These are phyloP conservation scores for Dromas ardeola DNA, from an alignment of 2,113 vertebrate genomes.

Conservation along the genomic window DNA sequence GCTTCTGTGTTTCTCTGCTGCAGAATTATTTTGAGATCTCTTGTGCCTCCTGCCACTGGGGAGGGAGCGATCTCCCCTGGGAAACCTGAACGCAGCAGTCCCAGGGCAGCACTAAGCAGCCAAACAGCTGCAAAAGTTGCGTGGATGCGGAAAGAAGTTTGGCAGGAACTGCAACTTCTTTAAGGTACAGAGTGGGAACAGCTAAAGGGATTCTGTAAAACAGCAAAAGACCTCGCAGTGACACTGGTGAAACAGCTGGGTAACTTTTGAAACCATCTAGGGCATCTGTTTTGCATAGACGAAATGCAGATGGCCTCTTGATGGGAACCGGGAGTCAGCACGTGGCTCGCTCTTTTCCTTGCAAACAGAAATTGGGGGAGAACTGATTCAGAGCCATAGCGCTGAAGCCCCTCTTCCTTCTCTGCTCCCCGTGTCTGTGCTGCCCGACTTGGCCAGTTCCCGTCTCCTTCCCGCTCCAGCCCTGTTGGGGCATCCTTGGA, in stretches of 20 bases:
- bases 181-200: neutral
- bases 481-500: neutral
- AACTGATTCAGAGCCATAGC: neutral
- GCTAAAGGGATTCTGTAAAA: neutral
- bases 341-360: neutral
- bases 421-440: rapidly evolving
- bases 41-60: neutral
- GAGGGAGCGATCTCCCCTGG: neutral
- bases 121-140: no score
- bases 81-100: neutral
- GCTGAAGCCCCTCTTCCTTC: neutral
- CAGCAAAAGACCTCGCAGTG: neutral
- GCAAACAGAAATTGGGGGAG: neutral
- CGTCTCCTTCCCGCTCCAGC: neutral
- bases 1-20: neutral
- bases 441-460: neutral
- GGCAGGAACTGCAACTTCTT: neutral
- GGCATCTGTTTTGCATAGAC: neutral
- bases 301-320: neutral
- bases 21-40: neutral
- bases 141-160: neutral
- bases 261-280: neutral
- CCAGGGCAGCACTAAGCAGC: neutral
- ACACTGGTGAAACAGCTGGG: neutral
- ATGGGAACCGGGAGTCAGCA: neutral